Evolutionary conservation across 2,888 invertebrate genomes (phyloP), one percentile per base, ranked within the genome.

Genomic region (Plusia festucae): DNA sequence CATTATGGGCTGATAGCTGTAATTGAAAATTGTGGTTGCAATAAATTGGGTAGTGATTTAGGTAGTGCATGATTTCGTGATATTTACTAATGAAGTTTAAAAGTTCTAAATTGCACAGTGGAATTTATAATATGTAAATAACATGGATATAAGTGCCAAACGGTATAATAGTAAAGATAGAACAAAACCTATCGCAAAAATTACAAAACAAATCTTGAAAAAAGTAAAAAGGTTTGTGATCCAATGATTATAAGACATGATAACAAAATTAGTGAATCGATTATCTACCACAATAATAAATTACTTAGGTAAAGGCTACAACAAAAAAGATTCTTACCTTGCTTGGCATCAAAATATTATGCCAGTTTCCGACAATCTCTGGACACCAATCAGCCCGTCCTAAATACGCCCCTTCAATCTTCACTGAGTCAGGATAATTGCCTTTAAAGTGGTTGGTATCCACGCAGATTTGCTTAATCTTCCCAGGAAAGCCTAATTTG

Each of bases 391-490:
- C 89, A 60, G 62, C 68, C 18, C 82, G 78, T 11, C 85, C 87
- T 9, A 94, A 79, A 52, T 89, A 83, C 0, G 90, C 85, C 18
- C 96, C 96, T 82, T 96, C 96, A 60, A 96, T 88, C 85, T 92
- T 95, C 20, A 96, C 91, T 0, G 95, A 95, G 81, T 96, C 96
- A 0, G 96, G 96, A 80, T 93, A 96, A 85, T 97, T 97, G 54
- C 96, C 96, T 88, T 96, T 96, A 85, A 96, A 96, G 81, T 96
- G 96, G 13, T 92, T 91, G 1, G 96, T 96, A 78, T 96, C 96
- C 0, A 96, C 91, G 79, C 95, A 95, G 46, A 96, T 89, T 73
- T 90, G 90, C 53, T 90, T 86, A 24, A 96, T 88, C 44, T 78
- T 87, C 11, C 96, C 96, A 0, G 91, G 85, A 70, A 94, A 93